Base-by-base conservation (phyloP, 37 sponge, comb jelly and placozoan species). In the Axinella damicornis region DNA sequence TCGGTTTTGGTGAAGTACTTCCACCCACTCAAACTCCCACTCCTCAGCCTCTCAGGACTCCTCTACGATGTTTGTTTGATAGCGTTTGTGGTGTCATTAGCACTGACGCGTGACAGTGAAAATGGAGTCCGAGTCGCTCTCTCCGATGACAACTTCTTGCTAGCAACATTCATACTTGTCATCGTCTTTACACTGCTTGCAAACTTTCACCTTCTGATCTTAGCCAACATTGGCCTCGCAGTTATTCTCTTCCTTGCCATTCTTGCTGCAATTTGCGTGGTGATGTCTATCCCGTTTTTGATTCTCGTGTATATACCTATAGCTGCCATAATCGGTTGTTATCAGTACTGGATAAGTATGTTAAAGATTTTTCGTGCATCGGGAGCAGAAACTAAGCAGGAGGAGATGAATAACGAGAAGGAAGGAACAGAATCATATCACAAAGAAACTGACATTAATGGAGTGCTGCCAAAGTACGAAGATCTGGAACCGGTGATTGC, bases 201-300 rank as follows among this genome's bases (percentile, higher is more conserved):
- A 11, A 85, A 85, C 39, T 66, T 85, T n/a, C 70, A 74, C 13
- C 37, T 77, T 17, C 28, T 85, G 30, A 17, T 85, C 30, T 22
- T 85, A 37, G 18, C 67, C 6, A 74, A 65, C 53, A 6, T 55
- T 21, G 2, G 15, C 14, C 0, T 76, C 1, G 1, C 55, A 56
- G 46, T 69, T 22, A 1, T 62, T 1, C 19, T 78, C 24, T 20
- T 68, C 16, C 6, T 63, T n/a, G 17, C 66, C 1, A 21, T 46
- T 18, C 15, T 60, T 2, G 60, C 69, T 5, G 54, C 70, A 12
- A 37, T 67, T 4, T 30, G 6, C 6, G 25, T 32, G 18, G 34
- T 62, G 28, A 1, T 57, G 2, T 57, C 69, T 1, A 32, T 57
- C 9, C 71, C 59, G 5, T 36, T 71, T 46, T n/a, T n/a, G n/a